Evolutionary conservation across 2,797 vertebrate genomes (phyloP).

Genomic region (Staurois parvus): DNA sequence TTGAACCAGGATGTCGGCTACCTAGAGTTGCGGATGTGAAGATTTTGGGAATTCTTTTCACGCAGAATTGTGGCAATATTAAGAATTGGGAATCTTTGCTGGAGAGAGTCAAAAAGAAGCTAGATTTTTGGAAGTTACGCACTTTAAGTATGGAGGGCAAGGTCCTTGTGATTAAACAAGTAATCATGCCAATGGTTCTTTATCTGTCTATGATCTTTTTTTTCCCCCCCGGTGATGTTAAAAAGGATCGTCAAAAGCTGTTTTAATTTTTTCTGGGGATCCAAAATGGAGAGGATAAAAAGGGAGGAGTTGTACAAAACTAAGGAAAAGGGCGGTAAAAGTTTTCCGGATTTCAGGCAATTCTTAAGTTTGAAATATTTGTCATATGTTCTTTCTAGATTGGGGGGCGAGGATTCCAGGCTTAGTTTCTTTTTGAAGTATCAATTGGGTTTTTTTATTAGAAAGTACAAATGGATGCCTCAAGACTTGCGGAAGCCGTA

Average conservation of each 20-base stretch:
- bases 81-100: neutral
- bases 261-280: neutral
- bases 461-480: too few relatives aligned
- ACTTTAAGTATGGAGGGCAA: neutral
- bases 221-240: fast-evolving
- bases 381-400: too few relatives aligned
- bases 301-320: neutral
- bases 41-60: neutral
- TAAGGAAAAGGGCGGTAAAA: neutral
- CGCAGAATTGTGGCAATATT: too few relatives aligned
- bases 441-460: too few relatives aligned
- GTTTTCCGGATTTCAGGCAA: neutral
- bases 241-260: neutral
- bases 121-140: neutral
- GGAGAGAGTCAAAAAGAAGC: neutral
- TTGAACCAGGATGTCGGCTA: neutral
- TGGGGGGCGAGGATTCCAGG: too few relatives aligned
- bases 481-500: too few relatives aligned
- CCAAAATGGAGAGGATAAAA: too few relatives aligned
- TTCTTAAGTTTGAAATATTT: too few relatives aligned
- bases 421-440: too few relatives aligned
- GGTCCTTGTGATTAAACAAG: neutral
- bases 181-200: neutral
- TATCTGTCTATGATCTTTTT: neutral
- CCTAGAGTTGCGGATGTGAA: neutral